Evolutionary conservation across 2,888 invertebrate species (phyloP), one percentile per base, ranked within the genome.

Genomic region (Pammene aurita): DNA sequence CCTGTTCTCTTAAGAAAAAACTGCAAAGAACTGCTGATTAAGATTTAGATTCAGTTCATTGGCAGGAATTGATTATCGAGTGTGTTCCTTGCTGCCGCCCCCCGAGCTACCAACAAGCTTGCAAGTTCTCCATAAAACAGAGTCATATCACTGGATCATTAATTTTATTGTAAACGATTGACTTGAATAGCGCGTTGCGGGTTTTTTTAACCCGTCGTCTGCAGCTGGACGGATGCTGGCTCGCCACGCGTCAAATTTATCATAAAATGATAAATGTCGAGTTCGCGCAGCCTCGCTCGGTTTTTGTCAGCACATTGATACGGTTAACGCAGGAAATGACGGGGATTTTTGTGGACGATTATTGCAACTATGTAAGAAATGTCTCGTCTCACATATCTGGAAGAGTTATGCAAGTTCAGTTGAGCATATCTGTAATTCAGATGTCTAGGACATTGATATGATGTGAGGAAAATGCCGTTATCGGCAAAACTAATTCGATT

Each of bases 101-200:
- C 26, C 11, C 54, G 13, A 54, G 52, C 34, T 50, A 52, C 52
- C 54, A 54, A n/a, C n/a, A 54, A 50, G 16, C 9, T 9, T 7
- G n/a, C 34, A 54, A 54, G n/a, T 44, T 44, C 34, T 44, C 58
- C 42, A 58, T 58, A 58, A 58, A 58, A 58, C 44, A 58, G 44
- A 83, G 81, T 81, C 80, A 83, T 81, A 58, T 44, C 44, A 84
- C 80, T 72, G 72, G 72, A 80, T 82, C 84, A 85, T 86, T 87
- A 86, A 84, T 87, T 84, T 87, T 86, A 86, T 84, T 85, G 82
- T 85, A 82, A 81, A 80, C 82, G 78, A 87, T 89, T 89, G 88
- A 87, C 85, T 89, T 89, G 84, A 89, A 89, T 88, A 85, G 88
- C 77, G 78, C 78, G 80, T 76, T 83, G 80, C 77, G 75, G 60